Percentiles rank a stretch among this genome's conserved stretches.
Conservation (phyloP, 2,797 vertebrate species). For the Spinus olivaceus region DNA sequence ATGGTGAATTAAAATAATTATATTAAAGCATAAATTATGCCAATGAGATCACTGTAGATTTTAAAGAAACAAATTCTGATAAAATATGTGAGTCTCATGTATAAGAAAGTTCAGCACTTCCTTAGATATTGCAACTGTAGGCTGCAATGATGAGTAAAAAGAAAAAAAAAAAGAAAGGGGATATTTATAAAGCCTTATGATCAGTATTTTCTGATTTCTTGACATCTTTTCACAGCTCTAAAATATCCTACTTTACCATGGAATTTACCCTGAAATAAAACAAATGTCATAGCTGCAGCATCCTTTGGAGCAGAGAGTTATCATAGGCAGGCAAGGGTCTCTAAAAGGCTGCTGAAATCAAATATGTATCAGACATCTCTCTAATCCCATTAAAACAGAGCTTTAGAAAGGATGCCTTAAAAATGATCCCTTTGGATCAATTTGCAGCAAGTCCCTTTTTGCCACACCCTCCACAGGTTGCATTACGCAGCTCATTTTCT, state of each 20-base stretch:
- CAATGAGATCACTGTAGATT: neutral
- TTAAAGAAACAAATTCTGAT: neutral
- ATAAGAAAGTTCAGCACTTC: neutral
- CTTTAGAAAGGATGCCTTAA: slow-evolving; percentile 1
- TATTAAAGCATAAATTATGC: neutral
- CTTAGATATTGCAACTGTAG: neutral
- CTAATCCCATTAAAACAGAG: slow-evolving; percentile 26
- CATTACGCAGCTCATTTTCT: neutral
- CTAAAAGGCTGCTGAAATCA: slow-evolving; percentile 12
- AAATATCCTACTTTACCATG: neutral
- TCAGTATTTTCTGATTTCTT: neutral
- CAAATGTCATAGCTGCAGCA: slow-evolving; percentile 8
- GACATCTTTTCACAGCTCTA: neutral
- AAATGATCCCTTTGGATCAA: slow-evolving; percentile 9
- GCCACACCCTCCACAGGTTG: neutral
- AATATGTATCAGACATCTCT: neutral
- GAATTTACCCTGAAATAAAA: slow-evolving; percentile 48
- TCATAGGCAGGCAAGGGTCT: neutral
- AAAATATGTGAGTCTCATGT: neutral
- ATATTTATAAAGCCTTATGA: neutral
- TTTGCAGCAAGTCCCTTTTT: neutral
- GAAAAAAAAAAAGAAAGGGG: neutral
- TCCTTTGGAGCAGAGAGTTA: neutral
- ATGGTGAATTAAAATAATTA: neutral
- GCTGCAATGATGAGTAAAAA: neutral